Evolutionary conservation across 2,113 vertebrate genomes (phyloP), one percentile per base, ranked within the genome.

Genomic region (Chunga burmeisteri): DNA sequence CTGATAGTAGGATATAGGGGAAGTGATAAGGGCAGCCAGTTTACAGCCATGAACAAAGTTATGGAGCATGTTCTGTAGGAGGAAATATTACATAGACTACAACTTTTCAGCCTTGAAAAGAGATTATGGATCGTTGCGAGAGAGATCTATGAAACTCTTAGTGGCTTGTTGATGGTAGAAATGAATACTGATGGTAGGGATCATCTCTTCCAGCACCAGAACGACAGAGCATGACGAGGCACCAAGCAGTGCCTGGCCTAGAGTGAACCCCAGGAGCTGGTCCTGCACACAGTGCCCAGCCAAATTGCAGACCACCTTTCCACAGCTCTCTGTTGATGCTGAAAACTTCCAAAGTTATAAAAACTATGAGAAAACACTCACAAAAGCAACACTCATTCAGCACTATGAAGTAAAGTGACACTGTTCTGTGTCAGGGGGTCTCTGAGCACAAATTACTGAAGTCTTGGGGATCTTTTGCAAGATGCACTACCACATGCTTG

Each of bases 181-280:
- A 59, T 0, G 2, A 8, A 40, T 47, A 9, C 9, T 25, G 46
- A 46, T 6, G 21, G 16, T 14, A 49, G 12, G 29, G 12, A 40
- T 25, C 29, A 20, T 9, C 44, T 67, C 30, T 42, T 44, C 23
- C 71, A 77, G 9, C 6, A 44, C 9, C 82, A 79, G 30, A 84
- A 53, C 13, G 53, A 7, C 40, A 67, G 19, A 62, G 21, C 21
- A 13, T 15, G 42, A 70, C 0, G 2, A 52, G 29, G 9, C 34
- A 65, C n/a, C 65, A 49, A 34, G 46, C 11, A 67, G 32, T 38
- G 30, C 26, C 42, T 44, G 25, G 36, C 27, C 23, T 19, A 32
- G 34, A 71, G 27, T 3, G 36, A 93, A 62, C 8, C 13, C 30
- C 2, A 9, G 34, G 59, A 86, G 13, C 11, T 90, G 46, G 25